phyloP scores from a whole-genome alignment of 2,797 vertebrate species.

The Hirundo rustica region DNA sequence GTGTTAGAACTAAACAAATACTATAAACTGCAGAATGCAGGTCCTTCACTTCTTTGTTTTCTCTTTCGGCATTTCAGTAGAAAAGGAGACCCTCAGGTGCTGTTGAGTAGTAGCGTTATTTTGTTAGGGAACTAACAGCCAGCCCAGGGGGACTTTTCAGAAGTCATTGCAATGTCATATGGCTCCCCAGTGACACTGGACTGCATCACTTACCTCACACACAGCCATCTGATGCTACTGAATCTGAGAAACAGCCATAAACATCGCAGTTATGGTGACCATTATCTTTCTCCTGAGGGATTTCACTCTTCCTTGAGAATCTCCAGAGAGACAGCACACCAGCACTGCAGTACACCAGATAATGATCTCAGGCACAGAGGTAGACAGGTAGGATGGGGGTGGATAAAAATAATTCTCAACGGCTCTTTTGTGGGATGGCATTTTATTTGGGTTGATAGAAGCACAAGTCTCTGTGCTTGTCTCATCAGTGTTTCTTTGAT shows the following conservation, averaged over 20 bases:
- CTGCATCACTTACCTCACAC: background rate
- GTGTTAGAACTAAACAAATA: background rate
- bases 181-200: background rate
- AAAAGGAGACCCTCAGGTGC: conserved; percentile 1
- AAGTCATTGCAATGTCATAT: background rate
- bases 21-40: background rate
- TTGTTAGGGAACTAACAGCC: background rate
- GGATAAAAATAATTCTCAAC: background rate
- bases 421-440: background rate
- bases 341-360: background rate
- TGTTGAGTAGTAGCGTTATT: background rate
- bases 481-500: background rate
- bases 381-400: background rate
- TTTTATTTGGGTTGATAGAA: background rate
- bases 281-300: background rate
- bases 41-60: background rate
- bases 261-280: background rate
- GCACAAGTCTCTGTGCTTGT: background rate
- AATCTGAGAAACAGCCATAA: background rate
- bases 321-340: background rate
- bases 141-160: background rate
- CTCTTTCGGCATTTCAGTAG: background rate
- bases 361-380: background rate
- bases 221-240: background rate
- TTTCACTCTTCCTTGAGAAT: background rate